A percentile compares a stretch with the other conserved stretches of the same genome.
Conservation (phyloP, 2,113 vertebrate species). For the Oreochromis niloticus region DNA sequence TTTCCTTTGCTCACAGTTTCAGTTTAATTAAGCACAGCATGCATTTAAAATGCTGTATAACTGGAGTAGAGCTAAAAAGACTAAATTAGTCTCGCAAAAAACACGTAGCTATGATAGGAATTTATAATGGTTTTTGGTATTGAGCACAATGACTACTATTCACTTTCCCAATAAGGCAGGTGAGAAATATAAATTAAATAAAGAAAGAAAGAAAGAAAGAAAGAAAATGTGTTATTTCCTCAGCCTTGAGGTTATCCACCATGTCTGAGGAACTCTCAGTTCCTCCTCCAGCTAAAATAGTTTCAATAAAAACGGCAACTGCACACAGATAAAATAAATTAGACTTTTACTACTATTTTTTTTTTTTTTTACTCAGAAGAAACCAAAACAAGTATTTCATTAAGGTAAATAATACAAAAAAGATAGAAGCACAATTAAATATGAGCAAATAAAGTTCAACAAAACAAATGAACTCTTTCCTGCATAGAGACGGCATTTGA, state of each 20-base stretch:
- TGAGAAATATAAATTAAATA: background rate
- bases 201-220: background rate
- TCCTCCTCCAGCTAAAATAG: background rate
- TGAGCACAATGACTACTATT: background rate
- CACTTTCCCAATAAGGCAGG: background rate
- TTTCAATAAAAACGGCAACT: background rate
- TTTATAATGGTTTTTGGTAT: background rate
- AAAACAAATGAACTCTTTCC: background rate
- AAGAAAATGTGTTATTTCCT: background rate
- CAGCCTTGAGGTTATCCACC: background rate
- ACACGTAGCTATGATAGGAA: rapidly evolving
- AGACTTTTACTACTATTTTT: background rate
- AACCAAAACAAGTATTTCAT: background rate
- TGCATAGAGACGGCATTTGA: background rate
- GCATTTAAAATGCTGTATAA: background rate
- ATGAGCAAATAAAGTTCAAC: background rate
- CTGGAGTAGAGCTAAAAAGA: background rate
- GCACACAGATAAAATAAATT: background rate
- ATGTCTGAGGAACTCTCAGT: background rate
- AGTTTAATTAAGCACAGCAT: background rate
- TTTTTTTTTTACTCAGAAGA: background rate
- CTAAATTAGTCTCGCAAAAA: background rate
- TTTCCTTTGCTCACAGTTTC: background rate
- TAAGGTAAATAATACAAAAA: background rate
- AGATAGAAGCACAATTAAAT: background rate